Percentiles rank a stretch among this genome's conserved stretches.
Evolutionary conservation across 2,113 vertebrate species (phyloP).

Genomic region (Leuciscus idus): DNA sequence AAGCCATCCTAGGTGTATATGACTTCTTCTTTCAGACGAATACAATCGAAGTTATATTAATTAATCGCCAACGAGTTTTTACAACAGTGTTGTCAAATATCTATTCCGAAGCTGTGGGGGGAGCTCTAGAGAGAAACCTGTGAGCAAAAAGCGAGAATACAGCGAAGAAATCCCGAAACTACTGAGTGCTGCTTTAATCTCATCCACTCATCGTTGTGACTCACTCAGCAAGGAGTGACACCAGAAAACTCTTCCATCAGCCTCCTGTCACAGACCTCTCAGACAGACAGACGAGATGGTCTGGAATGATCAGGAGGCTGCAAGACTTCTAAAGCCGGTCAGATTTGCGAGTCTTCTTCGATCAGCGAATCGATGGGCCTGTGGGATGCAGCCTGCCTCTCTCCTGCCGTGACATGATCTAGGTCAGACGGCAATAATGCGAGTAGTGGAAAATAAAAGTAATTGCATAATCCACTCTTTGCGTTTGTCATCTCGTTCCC

Average conservation of each 20-base stretch:
- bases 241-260: slow-evolving; percentile 59
- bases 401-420: slow-evolving; percentile 75
- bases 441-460: slow-evolving; percentile 79
- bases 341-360: slow-evolving; percentile 65
- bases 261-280: slow-evolving; percentile 59
- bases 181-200: no score
- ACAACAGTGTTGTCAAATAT: no score
- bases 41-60: no score
- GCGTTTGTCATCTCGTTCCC: slow-evolving; percentile 66
- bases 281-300: slow-evolving; percentile 4
- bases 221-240: slow-evolving; percentile 16
- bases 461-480: slow-evolving; percentile 72
- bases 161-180: no score
- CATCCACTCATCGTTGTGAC: background rate
- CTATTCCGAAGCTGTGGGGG: no score
- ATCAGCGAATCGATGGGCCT: slow-evolving; percentile 63
- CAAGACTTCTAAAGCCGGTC: slow-evolving; percentile 44
- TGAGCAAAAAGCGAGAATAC: no score
- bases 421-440: slow-evolving; percentile 77
- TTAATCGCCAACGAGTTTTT: no score
- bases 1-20: no score
- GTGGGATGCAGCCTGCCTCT: slow-evolving; percentile 57
- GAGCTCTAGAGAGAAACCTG: no score
- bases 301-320: slow-evolving; percentile 47
- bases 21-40: no score